Evolutionary conservation across 92 coral and sea anemone genomes (phyloP), one percentile per base, ranked within the genome.

Genomic region (Actinernus sp.): DNA sequence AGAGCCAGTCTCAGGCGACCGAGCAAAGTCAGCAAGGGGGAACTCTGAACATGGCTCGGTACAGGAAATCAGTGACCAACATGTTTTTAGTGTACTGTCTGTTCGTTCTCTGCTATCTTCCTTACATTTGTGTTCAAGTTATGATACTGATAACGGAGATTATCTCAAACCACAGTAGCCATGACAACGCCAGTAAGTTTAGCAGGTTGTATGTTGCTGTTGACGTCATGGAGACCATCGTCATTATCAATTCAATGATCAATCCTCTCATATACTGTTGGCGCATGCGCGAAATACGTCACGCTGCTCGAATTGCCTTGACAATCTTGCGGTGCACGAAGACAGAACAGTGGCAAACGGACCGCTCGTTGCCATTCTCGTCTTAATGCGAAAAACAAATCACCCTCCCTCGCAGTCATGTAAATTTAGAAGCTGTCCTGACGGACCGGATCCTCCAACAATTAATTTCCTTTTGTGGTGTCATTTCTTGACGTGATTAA

Each of bases 11-110:
- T 2, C 74, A 73, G 27, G 41, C 36, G 43, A 27, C 53, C 26
- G 28, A 47, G n/a, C 43, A 19, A 16, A 34, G 21, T 26, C 38
- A 43, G 0, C 26, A 29, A 21, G 14, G 73, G 3, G 59, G 31
- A 30, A 6, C 66, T 3, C 58, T 79, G 19, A 61, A 70, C 44
- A 50, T 70, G 58, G 73, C 73, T 27, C 79, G 86, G 0, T 79
- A 79, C 28, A 61, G 38, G 29, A 79, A 79, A 57, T 70, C 86
- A 5, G 86, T 79, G 1, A 59, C 60, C 21, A 70, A 79, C 34
- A 69, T 79, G 86, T 57, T 70, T 58, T 69, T 70, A 10, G 79
- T 79, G 28, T 79, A 79, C 21, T 73, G 79, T 24, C 31, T 61
- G 33, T 79, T 79, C 45, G 53, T 79, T 12, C 18, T 79, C 21